Conservation (phyloP, 2,888 invertebrate species). For the Drosophila picticornis region DNA sequence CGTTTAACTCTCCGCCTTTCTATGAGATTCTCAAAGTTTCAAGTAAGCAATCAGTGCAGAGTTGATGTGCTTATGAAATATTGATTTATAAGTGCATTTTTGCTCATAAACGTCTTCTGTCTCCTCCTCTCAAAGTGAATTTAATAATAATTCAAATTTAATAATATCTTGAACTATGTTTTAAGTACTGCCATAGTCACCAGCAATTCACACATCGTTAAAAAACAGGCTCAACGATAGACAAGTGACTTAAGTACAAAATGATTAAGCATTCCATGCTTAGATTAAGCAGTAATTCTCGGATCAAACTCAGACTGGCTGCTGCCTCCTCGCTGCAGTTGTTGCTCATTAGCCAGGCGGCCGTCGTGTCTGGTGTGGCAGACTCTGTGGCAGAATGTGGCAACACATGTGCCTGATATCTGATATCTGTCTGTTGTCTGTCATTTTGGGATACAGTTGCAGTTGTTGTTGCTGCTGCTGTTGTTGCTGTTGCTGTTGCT, state of each 20-base stretch:
- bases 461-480: not conserved
- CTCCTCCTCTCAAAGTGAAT: not conserved
- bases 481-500: not conserved
- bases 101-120: not conserved
- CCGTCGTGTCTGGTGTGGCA: slow-evolving; percentile 16
- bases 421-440: slow-evolving; percentile 65
- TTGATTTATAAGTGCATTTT: not conserved
- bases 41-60: not conserved
- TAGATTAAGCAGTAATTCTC: not conserved
- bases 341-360: slow-evolving; percentile 52
- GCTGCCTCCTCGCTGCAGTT: not conserved
- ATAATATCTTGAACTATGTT: no score
- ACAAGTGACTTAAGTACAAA: not conserved
- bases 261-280: not conserved
- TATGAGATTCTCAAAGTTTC: not conserved
- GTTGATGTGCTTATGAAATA: not conserved
- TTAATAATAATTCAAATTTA: not conserved
- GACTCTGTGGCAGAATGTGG: slow-evolving; percentile 41
- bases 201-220: not conserved
- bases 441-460: slow-evolving; percentile 42
- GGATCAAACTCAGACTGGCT: not conserved
- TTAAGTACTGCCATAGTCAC: no score
- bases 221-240: not conserved
- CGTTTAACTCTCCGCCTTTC: not conserved
- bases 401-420: slow-evolving; percentile 76